Evolutionary conservation across 2,797 vertebrate genomes (phyloP).

Genomic region (Paguma larvata): DNA sequence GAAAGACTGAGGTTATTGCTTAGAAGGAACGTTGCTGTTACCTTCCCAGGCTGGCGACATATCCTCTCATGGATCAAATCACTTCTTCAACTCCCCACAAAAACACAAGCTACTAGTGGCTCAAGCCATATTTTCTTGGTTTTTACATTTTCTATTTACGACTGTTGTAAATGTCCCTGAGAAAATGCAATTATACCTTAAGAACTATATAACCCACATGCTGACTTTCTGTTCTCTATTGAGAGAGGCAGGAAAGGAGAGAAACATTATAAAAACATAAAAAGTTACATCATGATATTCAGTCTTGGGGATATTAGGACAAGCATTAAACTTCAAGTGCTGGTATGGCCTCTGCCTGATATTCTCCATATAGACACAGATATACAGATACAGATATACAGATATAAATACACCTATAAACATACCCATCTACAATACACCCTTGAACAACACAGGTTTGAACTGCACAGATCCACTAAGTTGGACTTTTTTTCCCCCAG

Average conservation of each 20-base stretch:
- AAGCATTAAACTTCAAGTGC: too few species aligned
- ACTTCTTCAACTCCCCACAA: background rate
- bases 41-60: background rate
- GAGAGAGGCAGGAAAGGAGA: background rate
- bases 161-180: background rate
- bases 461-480: background rate
- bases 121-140: background rate
- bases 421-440: background rate
- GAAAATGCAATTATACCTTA: background rate
- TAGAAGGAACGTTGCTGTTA: background rate
- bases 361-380: background rate
- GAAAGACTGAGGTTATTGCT: accelerated
- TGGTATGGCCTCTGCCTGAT: background rate
- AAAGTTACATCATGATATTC: background rate
- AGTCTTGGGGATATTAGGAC: background rate
- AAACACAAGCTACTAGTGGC: background rate
- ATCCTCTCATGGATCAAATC: background rate
- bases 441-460: background rate
- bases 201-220: background rate
- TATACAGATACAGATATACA: background rate
- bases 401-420: background rate
- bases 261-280: background rate
- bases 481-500: background rate
- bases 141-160: background rate
- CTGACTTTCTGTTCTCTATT: background rate